phyloP scores from a whole-genome alignment of 1,140 invertebrate genomes.

The Lordiphosa mommai region DNA sequence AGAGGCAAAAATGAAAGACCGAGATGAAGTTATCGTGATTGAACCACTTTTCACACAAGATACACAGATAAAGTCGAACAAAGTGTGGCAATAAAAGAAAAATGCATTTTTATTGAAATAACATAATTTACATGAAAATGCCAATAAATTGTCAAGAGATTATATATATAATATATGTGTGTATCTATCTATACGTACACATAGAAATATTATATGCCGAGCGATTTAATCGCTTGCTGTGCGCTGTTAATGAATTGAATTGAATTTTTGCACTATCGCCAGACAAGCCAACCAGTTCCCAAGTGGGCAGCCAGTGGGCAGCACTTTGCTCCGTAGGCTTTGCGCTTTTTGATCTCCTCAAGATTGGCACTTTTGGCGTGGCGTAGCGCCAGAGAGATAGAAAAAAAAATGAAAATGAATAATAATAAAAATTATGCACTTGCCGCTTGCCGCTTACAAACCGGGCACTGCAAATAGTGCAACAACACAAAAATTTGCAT shows the following conservation, averaged over 20 bases:
- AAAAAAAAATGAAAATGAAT: constrained; percentile 24
- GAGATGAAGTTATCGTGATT: constrained; percentile 68
- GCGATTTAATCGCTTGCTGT: constrained; percentile 65
- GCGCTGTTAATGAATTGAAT: constrained; percentile 73
- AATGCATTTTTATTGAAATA: constrained; percentile 64
- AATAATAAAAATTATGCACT: constrained; percentile 74
- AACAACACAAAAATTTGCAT: constrained; percentile 53
- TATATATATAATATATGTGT: constrained; percentile 8
- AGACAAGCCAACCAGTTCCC: constrained; percentile 22
- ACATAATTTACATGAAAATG: constrained; percentile 72
- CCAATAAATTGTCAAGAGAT: constrained; percentile 56
- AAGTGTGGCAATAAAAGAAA: constrained; percentile 64
- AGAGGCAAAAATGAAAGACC: constrained; percentile 22
- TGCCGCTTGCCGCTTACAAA: constrained; percentile 39
- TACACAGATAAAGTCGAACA: constrained; percentile 54
- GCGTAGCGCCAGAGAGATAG: constrained; percentile 46
- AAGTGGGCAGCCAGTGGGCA: constrained; percentile 53
- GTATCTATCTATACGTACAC: constrained; percentile 28
- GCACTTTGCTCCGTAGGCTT: constrained; percentile 50
- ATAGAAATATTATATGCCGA: constrained; percentile 45
- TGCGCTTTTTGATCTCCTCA: constrained; percentile 69
- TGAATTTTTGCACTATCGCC: constrained; percentile 36
- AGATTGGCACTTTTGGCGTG: constrained; percentile 65
- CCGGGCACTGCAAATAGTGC: neutral
- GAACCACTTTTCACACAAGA: constrained; percentile 67